Percentiles rank a stretch among this genome's conserved stretches.
phyloP scores from a whole-genome alignment of 2,797 vertebrate species.

The Xenentodon cancila region DNA sequence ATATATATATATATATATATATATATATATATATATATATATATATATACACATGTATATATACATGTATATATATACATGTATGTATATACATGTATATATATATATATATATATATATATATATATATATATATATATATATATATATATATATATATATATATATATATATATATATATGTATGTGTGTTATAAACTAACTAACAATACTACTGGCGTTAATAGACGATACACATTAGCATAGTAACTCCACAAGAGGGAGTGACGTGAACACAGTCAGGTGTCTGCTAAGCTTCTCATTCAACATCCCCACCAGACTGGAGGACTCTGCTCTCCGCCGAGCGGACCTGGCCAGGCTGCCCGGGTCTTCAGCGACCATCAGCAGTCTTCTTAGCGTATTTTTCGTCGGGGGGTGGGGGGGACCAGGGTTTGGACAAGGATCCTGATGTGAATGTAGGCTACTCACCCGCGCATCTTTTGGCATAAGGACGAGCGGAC shows the following conservation, averaged over 20 bases:
- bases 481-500: constrained; percentile 35
- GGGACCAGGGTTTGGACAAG: constrained; percentile 26
- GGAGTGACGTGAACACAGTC: constrained; percentile 26
- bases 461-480: constrained; percentile 28
- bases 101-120: no score
- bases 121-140: no score
- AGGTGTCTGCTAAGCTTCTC: constrained; percentile 12
- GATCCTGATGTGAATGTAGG: constrained; percentile 47
- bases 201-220: no score
- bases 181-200: no score
- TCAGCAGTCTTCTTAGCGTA: constrained; percentile 21
- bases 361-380: constrained; percentile 48
- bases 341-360: constrained; percentile 45
- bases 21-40: no score
- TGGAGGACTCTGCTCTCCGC: constrained; percentile 38
- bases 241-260: constrained; percentile 31
- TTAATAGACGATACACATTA: no score
- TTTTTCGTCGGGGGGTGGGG: constrained; percentile 7
- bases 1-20: no score
- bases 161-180: no score
- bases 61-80: no score
- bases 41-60: no score
- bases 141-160: no score
- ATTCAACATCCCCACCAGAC: constrained; percentile 22
- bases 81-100: no score